Evolutionary conservation across 2,113 vertebrate species (phyloP).

Genomic region (Oceanodroma tethys): DNA sequence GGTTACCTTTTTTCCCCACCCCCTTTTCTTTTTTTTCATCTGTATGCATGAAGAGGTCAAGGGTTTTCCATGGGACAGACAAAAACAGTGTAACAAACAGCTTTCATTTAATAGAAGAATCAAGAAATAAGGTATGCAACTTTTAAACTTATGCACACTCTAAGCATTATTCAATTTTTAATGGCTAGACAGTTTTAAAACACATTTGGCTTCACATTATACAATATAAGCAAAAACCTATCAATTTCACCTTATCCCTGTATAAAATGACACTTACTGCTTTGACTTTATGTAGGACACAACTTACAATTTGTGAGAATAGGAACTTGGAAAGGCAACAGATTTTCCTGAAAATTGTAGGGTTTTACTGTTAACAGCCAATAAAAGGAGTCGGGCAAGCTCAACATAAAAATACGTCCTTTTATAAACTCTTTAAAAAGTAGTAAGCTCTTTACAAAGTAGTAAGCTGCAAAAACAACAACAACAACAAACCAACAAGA

Average conservation of each 20-base stretch:
- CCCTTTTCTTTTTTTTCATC: too few relatives aligned
- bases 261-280: not conserved
- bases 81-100: not conserved
- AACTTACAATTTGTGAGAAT: not conserved
- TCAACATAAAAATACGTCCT: not conserved
- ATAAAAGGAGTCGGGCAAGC: not conserved
- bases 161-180: not conserved
- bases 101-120: not conserved
- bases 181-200: not conserved
- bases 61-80: not conserved
- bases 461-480: not conserved
- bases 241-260: not conserved
- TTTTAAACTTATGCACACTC: not conserved
- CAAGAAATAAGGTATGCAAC: not conserved
- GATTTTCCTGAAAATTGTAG: not conserved
- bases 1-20: rapidly evolving
- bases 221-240: not conserved
- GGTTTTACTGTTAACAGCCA: not conserved
- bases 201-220: not conserved
- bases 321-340: not conserved
- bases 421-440: not conserved
- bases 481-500: not conserved
- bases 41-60: not conserved
- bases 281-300: not conserved
- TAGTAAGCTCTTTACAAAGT: not conserved